Evolutionary conservation across 2,113 vertebrate species (phyloP).

Genomic region (Gracilinanus agilis): DNA sequence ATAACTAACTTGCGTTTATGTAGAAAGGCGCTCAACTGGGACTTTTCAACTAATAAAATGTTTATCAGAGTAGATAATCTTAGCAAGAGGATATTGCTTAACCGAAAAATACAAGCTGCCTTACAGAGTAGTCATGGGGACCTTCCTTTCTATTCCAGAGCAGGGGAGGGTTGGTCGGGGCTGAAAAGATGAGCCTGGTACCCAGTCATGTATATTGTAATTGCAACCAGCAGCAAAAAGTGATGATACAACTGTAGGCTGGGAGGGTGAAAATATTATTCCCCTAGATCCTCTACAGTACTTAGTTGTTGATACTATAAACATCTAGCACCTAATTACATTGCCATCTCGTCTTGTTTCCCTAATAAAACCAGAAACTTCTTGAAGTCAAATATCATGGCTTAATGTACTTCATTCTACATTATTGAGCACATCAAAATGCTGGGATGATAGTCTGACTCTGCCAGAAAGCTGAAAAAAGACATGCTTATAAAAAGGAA

Average conservation of each 20-base stretch:
- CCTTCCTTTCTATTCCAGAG: slow-evolving; percentile 34
- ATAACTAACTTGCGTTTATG: slow-evolving; percentile 65
- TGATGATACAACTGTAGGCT: not conserved
- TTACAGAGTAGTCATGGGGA: slow-evolving; percentile 37
- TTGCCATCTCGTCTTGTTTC: not conserved
- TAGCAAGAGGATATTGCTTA: slow-evolving; percentile 80
- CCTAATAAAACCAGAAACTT: not conserved
- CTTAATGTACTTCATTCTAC: not conserved
- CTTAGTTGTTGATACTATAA: not conserved
- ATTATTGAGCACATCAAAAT: not conserved
- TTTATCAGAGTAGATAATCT: slow-evolving; percentile 76
- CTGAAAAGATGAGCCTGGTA: not conserved
- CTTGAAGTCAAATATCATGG: not conserved
- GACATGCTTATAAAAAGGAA: not conserved
- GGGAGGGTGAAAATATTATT: not conserved
- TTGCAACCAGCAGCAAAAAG: not conserved
- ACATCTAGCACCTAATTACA: not conserved
- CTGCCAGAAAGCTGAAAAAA: not conserved
- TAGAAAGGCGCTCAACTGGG: slow-evolving; percentile 72
- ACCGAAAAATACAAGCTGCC: slow-evolving; percentile 59
- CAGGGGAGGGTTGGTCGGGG: not conserved
- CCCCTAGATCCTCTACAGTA: not conserved
- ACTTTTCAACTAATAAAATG: slow-evolving; percentile 76
- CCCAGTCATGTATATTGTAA: not conserved
- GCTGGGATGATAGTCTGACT: not conserved